These are phyloP conservation scores for Protodeltote pygarga DNA, from an alignment of 2,888 invertebrate species.

Conservation along the genomic window DNA sequence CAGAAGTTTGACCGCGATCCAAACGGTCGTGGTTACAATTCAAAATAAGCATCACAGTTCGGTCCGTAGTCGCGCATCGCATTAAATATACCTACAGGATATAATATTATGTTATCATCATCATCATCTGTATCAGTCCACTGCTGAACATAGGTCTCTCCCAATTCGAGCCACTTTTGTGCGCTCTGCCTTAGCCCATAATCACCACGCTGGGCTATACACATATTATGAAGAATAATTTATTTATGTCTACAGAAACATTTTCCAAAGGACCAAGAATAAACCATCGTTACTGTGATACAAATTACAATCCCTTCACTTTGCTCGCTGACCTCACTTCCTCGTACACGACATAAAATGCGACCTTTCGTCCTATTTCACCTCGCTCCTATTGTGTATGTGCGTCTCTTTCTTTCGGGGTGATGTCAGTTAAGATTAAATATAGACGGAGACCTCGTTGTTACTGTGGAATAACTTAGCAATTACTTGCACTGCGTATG, in stretches of 20 bases:
- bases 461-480: not conserved
- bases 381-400: constrained; percentile 4
- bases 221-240: not conserved
- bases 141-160: too few species aligned
- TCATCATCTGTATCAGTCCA: too few species aligned
- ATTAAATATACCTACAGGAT: too few species aligned
- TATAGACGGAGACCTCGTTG: constrained; percentile 1
- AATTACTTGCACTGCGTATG: too few species aligned
- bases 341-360: constrained; percentile 30
- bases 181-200: too few species aligned
- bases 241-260: not conserved
- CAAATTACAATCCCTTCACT: constrained; percentile 49
- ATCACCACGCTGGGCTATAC: too few species aligned
- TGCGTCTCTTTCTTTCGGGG: constrained; percentile 16
- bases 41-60: too few species aligned
- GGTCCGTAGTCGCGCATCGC: too few species aligned
- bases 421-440: constrained; percentile 1
- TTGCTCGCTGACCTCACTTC: constrained; percentile 40
- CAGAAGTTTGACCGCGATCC: too few species aligned
- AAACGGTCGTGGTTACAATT: too few species aligned
- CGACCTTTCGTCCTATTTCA: constrained; percentile 11
- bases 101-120: too few species aligned
- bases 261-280: constrained; percentile 22
- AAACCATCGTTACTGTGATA: constrained; percentile 16
- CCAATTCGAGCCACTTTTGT: too few species aligned